Evolutionary conservation across 2,888 invertebrate genomes (phyloP).

Genomic region (Plebejus argus): DNA sequence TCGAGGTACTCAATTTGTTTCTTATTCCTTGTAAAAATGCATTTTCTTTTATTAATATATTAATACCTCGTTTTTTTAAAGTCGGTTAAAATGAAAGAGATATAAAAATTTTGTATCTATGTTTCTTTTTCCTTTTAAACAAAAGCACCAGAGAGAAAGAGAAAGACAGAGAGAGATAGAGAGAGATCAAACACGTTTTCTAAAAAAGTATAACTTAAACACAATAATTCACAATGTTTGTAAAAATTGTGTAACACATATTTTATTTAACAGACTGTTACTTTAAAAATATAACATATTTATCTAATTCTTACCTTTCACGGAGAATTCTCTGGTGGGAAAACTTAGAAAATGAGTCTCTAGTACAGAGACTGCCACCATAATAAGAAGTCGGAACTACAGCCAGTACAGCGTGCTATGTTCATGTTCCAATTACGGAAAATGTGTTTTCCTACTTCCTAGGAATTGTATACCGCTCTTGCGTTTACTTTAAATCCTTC

Average conservation of each 20-base stretch:
- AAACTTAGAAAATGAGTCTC: conserved; percentile 27
- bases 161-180: no score
- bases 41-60: no score
- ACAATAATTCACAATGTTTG: background rate
- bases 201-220: no score
- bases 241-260: background rate
- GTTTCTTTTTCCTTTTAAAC: no score
- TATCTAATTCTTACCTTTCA: background rate
- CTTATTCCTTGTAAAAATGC: no score
- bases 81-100: no score
- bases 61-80: no score
- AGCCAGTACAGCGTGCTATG: background rate
- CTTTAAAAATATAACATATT: background rate
- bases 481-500: background rate
- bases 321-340: background rate
- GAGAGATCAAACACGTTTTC: no score
- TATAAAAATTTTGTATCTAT: no score
- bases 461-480: background rate
- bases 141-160: no score
- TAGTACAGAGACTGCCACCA: background rate
- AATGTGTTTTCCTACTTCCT: background rate
- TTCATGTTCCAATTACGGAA: background rate
- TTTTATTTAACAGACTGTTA: no score
- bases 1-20: no score
- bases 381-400: background rate